A percentile compares a stretch with the other conserved stretches of the same genome.
phyloP scores from a whole-genome alignment of 1,140 invertebrate genomes.

The Diplogasteroides magnus region DNA sequence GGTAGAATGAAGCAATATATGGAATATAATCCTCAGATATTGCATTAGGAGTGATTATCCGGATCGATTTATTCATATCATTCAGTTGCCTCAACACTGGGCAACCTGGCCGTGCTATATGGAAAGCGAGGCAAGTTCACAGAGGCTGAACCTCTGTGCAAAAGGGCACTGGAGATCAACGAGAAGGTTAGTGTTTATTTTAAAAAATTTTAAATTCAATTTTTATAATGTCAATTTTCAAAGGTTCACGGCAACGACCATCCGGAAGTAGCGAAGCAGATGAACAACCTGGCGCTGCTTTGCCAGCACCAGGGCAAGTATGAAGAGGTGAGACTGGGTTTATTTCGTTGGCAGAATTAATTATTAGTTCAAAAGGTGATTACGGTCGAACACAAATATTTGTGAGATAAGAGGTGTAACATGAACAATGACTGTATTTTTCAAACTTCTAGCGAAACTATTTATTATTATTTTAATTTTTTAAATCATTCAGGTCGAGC shows the following conservation, averaged over 20 bases:
- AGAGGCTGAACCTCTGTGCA: conserved; percentile 92
- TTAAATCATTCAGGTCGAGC: conserved; percentile 37
- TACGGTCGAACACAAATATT: no score
- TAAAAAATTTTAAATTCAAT: not conserved
- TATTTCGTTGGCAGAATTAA: not conserved
- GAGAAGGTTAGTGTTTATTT: conserved; percentile 68
- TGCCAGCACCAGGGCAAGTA: conserved; percentile 81
- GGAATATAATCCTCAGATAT: no score
- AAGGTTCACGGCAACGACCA: conserved; percentile 82
- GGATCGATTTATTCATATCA: conserved; percentile 52
- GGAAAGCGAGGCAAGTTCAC: conserved; percentile 93
- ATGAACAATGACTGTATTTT: no score
- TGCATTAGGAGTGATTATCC: no score
- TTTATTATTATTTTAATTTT: no score
- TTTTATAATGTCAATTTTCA: not conserved
- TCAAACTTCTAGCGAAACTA: no score
- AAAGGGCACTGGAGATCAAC: conserved; percentile 88
- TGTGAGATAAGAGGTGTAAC: no score
- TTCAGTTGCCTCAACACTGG: conserved; percentile 91
- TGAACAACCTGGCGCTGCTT: conserved; percentile 92
- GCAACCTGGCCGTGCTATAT: conserved; percentile 97
- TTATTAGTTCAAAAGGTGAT: not conserved
- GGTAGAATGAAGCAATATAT: conserved; percentile 55
- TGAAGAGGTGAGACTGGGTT: conserved; percentile 58
- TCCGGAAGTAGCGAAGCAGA: conserved; percentile 95